Conservation (phyloP, 2,797 vertebrate species). For the Gypaetus barbatus region DNA sequence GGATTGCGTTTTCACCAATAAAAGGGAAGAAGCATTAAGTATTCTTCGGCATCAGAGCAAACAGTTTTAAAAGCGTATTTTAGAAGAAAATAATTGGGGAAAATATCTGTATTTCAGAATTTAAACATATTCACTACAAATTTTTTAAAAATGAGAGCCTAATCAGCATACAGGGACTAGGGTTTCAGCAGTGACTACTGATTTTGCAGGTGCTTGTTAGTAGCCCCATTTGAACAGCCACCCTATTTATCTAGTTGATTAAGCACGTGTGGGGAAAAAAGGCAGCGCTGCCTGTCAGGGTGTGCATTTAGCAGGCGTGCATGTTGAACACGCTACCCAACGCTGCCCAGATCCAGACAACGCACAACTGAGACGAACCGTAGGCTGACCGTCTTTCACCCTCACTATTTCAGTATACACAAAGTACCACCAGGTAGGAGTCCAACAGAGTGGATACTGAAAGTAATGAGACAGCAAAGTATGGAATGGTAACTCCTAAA, state of each 20-base stretch:
- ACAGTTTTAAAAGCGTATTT: not conserved
- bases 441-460: fast-evolving
- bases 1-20: not conserved
- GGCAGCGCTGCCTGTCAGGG: not conserved
- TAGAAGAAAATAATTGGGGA: slow-evolving; percentile 1
- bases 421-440: not conserved
- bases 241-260: not conserved
- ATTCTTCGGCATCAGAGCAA: not conserved
- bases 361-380: fast-evolving
- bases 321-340: not conserved
- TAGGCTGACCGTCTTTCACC: not conserved
- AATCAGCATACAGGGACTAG: slow-evolving; percentile 5
- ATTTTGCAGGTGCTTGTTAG: slow-evolving; percentile 40
- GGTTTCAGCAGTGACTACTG: slow-evolving; percentile 22
- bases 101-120: slow-evolving; percentile 18
- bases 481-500: not conserved
- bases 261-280: not conserved
- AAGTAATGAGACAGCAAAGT: fast-evolving
- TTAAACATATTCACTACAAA: slow-evolving; percentile 3
- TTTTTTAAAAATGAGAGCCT: slow-evolving; percentile 34
- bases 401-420: fast-evolving
- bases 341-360: not conserved
- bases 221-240: not conserved
- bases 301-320: not conserved
- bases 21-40: not conserved